These are phyloP conservation scores for Hydrolagus affinis DNA, from an alignment of 2,113 vertebrate genomes.

Conservation along the genomic window DNA sequence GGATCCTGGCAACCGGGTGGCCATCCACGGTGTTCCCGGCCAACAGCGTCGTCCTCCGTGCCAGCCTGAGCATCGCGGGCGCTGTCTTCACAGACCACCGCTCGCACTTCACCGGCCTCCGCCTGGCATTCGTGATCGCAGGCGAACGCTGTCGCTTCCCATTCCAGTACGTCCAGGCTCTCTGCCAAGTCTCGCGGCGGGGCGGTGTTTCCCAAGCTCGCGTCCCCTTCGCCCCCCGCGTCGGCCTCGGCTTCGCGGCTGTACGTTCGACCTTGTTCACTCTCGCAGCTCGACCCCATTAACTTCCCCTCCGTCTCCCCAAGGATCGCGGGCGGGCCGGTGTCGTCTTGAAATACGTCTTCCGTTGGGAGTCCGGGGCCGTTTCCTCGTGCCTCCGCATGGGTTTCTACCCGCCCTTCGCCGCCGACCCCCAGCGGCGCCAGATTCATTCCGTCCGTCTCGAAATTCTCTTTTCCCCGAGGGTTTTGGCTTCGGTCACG, in stretches of 20 bases:
- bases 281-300: neutral
- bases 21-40: neutral
- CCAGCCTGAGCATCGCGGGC: neutral
- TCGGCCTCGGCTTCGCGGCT: neutral
- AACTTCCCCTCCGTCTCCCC: rapidly evolving
- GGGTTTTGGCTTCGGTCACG: neutral
- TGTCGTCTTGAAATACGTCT: neutral
- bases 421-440: neutral
- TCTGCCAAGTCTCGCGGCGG: neutral
- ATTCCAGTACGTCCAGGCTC: neutral
- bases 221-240: neutral
- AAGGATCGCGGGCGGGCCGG: neutral
- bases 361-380: neutral
- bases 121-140: neutral
- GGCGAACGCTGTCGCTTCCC: neutral
- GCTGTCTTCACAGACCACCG: neutral
- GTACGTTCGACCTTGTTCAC: neutral
- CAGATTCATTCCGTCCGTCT: neutral
- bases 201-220: neutral
- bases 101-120: neutral
- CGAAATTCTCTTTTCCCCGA: neutral
- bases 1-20: neutral
- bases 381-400: neutral
- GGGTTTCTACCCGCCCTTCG: neutral
- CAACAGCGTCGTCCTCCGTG: too few species aligned